A percentile compares a stretch with the other conserved stretches of the same genome.
Conservation (phyloP, 2,113 vertebrate species). For the Equus quagga region DNA sequence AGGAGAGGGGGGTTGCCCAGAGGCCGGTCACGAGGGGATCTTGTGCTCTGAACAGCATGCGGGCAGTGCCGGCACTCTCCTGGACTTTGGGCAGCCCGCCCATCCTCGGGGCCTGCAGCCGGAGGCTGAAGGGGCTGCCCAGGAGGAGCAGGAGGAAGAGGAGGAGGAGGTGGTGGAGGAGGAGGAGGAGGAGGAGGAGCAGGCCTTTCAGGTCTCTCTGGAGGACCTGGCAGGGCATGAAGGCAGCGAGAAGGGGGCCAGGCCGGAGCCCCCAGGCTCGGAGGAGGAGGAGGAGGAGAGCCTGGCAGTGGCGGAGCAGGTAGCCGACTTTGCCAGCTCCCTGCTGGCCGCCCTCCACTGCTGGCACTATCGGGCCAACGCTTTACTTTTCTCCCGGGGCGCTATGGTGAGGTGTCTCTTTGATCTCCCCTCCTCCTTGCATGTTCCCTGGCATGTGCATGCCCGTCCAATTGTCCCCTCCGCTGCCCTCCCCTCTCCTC, state of each 20-base stretch:
- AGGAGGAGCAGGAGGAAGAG: constrained; percentile 83
- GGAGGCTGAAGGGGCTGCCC: constrained; percentile 81
- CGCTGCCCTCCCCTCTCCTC: background rate
- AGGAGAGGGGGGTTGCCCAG: background rate
- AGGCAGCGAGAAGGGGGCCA: constrained; percentile 80
- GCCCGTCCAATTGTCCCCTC: constrained; percentile 32
- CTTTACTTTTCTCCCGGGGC: constrained; percentile 95
- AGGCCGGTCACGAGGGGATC: constrained; percentile 53
- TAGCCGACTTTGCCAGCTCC: constrained; percentile 95
- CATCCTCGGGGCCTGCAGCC: constrained; percentile 82
- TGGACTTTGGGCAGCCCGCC: constrained; percentile 88
- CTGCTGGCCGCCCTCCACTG: constrained; percentile 95
- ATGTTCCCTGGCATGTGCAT: constrained; percentile 74
- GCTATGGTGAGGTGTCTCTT: constrained; percentile 94
- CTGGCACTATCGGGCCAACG: constrained; percentile 95
- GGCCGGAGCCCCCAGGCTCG: constrained; percentile 82
- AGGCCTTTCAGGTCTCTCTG: constrained; percentile 83
- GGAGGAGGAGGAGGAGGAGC: constrained; percentile 78
- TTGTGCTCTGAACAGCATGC: constrained; percentile 90
- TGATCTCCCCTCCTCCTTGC: constrained; percentile 76
- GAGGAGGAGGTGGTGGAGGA: constrained; percentile 79
- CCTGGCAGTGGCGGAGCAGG: constrained; percentile 94
- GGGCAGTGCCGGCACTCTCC: constrained; percentile 90
- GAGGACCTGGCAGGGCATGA: constrained; percentile 84
- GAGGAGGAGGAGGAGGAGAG: constrained; percentile 93